Conservation (phyloP, 2,888 invertebrate genomes). For the Lycaena phlaeas region DNA sequence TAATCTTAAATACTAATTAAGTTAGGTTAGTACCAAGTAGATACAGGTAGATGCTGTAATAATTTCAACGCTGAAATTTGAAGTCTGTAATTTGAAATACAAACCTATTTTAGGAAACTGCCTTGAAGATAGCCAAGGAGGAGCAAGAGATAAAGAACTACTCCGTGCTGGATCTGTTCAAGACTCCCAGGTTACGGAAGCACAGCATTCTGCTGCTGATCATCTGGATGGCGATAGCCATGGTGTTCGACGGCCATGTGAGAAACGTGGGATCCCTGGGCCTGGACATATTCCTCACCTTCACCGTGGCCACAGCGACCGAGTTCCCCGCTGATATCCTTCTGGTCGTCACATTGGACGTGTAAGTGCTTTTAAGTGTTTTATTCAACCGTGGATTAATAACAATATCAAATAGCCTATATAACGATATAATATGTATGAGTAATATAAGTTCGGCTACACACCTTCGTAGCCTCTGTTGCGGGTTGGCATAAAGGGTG, state of each 20-base stretch:
- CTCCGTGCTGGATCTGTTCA: conserved; percentile 84
- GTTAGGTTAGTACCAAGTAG: no score
- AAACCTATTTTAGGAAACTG: conserved; percentile 69
- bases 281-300: conserved; percentile 85
- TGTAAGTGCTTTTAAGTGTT: conserved; percentile 47
- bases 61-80: no score
- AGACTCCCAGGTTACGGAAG: conserved; percentile 81
- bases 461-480: no score
- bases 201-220: conserved; percentile 81
- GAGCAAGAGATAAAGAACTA: conserved; percentile 82
- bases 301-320: conserved; percentile 86
- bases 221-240: conserved; percentile 88
- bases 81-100: no score
- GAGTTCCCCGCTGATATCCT: conserved; percentile 89
- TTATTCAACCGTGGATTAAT: no score
- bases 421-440: no score
- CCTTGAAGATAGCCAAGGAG: conserved; percentile 76
- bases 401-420: no score
- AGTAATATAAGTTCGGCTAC: no score
- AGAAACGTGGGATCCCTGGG: conserved; percentile 88
- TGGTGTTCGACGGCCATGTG: conserved; percentile 92
- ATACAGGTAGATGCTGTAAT: no score
- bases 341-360: conserved; percentile 79
- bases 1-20: no score
- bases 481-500: no score